Evolutionary conservation across 2,113 vertebrate genomes (phyloP).

Genomic region (Poeciliopsis occidentalis): DNA sequence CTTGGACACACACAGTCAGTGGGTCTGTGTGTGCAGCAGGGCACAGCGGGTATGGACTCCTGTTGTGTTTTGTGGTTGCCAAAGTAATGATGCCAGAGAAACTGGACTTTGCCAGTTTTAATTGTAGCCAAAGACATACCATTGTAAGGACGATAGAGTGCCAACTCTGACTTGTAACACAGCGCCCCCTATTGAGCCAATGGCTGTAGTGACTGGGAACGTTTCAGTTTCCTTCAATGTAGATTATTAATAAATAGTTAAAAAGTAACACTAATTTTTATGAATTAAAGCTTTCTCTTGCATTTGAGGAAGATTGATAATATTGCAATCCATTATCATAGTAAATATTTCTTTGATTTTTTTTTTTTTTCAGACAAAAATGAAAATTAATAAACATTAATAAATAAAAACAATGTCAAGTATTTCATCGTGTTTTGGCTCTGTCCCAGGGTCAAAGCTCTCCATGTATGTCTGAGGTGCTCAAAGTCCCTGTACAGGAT

Average conservation of each 20-base stretch:
- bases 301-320: neutral
- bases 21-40: conserved; percentile 54
- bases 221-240: neutral
- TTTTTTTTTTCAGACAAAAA: no score
- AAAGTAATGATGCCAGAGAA: conserved; percentile 65
- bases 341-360: neutral
- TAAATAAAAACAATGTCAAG: neutral
- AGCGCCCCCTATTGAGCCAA: conserved; percentile 36
- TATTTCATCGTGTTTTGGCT: conserved; percentile 1
- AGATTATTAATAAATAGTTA: neutral
- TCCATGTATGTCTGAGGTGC: conserved; percentile 58
- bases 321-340: no score
- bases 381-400: accelerated
- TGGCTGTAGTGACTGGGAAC: neutral
- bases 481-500: conserved; percentile 41
- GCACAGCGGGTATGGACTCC: conserved; percentile 61
- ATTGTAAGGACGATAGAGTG: conserved; percentile 27
- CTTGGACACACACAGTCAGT: conserved; percentile 49
- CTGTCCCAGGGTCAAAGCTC: conserved; percentile 32
- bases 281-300: neutral
- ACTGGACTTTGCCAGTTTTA: conserved; percentile 60
- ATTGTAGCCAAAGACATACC: conserved; percentile 59
- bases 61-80: conserved; percentile 59
- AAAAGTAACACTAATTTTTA: neutral
- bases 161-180: conserved; percentile 17